A percentile compares a stretch with the other conserved stretches of the same genome.
phyloP scores from a whole-genome alignment of 2,797 vertebrate genomes.

The Acrocephalus scirpaceus region DNA sequence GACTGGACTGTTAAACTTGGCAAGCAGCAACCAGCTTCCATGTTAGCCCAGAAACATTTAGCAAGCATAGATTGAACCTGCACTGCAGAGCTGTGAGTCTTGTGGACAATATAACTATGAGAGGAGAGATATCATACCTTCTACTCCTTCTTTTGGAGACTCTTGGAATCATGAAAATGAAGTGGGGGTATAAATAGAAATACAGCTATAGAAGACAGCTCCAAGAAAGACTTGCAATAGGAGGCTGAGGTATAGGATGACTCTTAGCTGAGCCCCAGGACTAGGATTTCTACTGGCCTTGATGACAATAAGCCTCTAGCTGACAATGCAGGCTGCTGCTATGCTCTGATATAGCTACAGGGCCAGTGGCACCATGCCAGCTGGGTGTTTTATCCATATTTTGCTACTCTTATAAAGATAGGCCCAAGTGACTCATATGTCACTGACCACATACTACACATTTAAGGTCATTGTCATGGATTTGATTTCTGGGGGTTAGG shows the following conservation, averaged over 20 bases:
- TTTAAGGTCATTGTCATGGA: slow-evolving; percentile 32
- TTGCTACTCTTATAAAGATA: slow-evolving; percentile 27
- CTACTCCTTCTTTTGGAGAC: neutral
- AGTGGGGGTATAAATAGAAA: neutral
- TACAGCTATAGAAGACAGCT: neutral
- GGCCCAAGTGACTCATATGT: slow-evolving; percentile 55
- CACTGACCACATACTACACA: slow-evolving; percentile 44
- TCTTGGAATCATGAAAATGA: neutral
- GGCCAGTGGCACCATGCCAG: slow-evolving; percentile 12
- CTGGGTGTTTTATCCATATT: slow-evolving; percentile 6
- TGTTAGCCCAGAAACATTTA: neutral
- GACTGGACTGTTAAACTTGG: neutral
- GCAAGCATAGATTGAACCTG: neutral
- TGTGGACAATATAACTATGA: fast-evolving
- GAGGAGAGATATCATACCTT: neutral
- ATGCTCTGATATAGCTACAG: neutral
- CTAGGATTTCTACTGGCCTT: neutral
- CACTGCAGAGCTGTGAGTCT: neutral
- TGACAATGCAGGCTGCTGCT: neutral
- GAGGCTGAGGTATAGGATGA: neutral
- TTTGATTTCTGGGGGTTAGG: neutral
- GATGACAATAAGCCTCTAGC: neutral
- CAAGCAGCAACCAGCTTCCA: neutral
- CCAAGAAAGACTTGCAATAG: neutral
- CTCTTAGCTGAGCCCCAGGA: neutral